These are phyloP conservation scores for Drosophila baimaii DNA, from an alignment of 1,140 invertebrate species.

Conservation along the genomic window DNA sequence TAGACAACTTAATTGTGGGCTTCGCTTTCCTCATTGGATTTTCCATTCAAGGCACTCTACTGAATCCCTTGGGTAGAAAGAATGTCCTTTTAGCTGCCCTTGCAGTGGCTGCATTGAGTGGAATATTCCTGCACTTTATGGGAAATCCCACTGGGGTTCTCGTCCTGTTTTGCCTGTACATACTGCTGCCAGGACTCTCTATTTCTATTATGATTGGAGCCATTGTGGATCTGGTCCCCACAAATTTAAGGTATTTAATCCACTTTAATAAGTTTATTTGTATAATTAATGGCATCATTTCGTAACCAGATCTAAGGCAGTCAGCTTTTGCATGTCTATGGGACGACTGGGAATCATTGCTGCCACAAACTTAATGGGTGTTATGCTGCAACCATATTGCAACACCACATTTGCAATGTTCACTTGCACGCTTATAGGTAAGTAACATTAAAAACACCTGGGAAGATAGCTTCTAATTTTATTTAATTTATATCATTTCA, in stretches of 20 bases:
- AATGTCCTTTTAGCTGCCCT: conserved; percentile 71
- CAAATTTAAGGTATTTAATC: conserved; percentile 77
- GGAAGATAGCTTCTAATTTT: background rate
- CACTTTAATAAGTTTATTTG: background rate
- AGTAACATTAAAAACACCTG: background rate
- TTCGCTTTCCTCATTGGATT: conserved; percentile 78
- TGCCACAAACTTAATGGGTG: conserved; percentile 86
- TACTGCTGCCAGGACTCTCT: conserved; percentile 83
- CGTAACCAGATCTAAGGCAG: conserved; percentile 86
- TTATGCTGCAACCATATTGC: conserved; percentile 85
- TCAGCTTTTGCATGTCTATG: conserved; percentile 86
- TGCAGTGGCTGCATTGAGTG: conserved; percentile 49
- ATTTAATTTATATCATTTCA: conserved; percentile 35
- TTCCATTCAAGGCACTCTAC: conserved; percentile 67
- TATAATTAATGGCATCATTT: conserved; percentile 5
- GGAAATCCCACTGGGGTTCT: conserved; percentile 69
- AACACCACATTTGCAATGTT: conserved; percentile 84
- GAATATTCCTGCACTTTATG: conserved; percentile 74
- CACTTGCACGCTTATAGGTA: conserved; percentile 63
- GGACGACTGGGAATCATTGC: conserved; percentile 86
- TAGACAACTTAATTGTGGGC: conserved; percentile 83
- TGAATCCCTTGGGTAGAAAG: conserved; percentile 80
- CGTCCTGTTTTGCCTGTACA: conserved; percentile 78
- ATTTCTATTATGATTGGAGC: conserved; percentile 84
- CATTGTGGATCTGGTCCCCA: conserved; percentile 85